phyloP scores from a whole-genome alignment of 2,888 invertebrate species.

The Anticlea derivata region DNA sequence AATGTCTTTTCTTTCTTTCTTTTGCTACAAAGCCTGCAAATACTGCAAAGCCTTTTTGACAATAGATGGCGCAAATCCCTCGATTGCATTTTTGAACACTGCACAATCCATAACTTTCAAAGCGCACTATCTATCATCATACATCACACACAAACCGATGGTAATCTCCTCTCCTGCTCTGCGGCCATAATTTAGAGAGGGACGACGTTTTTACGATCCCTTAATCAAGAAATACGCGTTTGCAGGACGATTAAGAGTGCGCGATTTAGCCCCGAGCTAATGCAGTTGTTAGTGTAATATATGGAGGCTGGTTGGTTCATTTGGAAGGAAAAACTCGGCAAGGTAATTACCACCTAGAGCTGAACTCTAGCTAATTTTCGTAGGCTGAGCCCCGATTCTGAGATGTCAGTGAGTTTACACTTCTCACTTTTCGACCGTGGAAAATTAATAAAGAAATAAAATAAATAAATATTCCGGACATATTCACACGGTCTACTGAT shows the following conservation, averaged over 20 bases:
- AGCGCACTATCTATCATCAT: slow-evolving; percentile 26
- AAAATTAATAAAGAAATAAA: too few species aligned
- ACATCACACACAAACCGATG: slow-evolving; percentile 43
- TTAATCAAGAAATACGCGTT: slow-evolving; percentile 79
- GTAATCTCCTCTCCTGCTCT: slow-evolving; percentile 61
- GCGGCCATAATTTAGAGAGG: slow-evolving; percentile 64
- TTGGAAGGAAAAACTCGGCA: slow-evolving; percentile 8
- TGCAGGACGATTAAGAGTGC: slow-evolving; percentile 68
- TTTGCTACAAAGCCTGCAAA: too few species aligned
- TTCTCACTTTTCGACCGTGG: too few species aligned
- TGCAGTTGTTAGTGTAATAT: slow-evolving; percentile 70
- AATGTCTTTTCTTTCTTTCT: too few species aligned
- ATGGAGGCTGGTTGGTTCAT: slow-evolving; percentile 27
- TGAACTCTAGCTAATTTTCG: neutral
- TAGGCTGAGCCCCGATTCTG: too few species aligned
- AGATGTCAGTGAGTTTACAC: too few species aligned
- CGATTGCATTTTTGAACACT: slow-evolving; percentile 6
- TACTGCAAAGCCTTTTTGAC: neutral
- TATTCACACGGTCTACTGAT: too few species aligned
- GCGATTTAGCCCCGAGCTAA: slow-evolving; percentile 70
- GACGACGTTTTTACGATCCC: slow-evolving; percentile 79
- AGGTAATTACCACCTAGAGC: slow-evolving; percentile 2
- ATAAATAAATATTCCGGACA: too few species aligned
- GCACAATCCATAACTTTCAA: slow-evolving; percentile 7
- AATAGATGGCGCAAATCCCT: slow-evolving; percentile 8